Percentiles rank a stretch among this genome's conserved stretches.
These are phyloP conservation scores for Stylophora pistillata DNA, from an alignment of 64 coral and sea anemone genomes.

Conservation along the genomic window DNA sequence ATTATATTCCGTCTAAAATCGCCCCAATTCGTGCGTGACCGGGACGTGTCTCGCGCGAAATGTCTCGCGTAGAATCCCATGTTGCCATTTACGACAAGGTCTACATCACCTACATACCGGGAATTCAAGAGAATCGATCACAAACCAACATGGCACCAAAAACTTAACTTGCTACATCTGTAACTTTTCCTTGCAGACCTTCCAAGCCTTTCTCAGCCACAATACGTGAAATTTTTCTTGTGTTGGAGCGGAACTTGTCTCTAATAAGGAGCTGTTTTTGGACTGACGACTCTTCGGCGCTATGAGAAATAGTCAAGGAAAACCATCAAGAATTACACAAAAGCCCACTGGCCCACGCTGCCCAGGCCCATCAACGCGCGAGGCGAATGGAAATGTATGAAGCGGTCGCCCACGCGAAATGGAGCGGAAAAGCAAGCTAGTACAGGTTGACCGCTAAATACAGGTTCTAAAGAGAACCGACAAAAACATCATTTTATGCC, in stretches of 20 bases:
- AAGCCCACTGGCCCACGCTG: not conserved
- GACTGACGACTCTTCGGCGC: constrained; percentile 69
- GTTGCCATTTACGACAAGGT: not conserved
- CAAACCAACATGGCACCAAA: constrained; percentile 2
- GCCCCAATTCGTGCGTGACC: no score
- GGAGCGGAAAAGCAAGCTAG: no score
- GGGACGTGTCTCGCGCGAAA: not conserved
- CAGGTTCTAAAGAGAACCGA: no score
- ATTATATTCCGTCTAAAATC: no score
- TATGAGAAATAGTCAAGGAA: not conserved
- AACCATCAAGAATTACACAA: not conserved
- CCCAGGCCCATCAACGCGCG: not conserved
- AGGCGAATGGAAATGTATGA: no score
- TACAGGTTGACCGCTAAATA: no score
- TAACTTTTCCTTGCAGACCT: not conserved
- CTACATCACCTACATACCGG: not conserved
- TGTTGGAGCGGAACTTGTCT: constrained; percentile 65
- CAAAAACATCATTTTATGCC: no score
- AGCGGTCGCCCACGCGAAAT: no score
- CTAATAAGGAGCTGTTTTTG: constrained; percentile 61
- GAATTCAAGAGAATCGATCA: not conserved
- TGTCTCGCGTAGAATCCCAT: not conserved
- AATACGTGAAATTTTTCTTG: constrained; percentile 62
- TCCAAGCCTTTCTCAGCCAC: constrained; percentile 47
- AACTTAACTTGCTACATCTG: not conserved